Conservation (phyloP, 2,113 vertebrate genomes). For the Passer montanus region DNA sequence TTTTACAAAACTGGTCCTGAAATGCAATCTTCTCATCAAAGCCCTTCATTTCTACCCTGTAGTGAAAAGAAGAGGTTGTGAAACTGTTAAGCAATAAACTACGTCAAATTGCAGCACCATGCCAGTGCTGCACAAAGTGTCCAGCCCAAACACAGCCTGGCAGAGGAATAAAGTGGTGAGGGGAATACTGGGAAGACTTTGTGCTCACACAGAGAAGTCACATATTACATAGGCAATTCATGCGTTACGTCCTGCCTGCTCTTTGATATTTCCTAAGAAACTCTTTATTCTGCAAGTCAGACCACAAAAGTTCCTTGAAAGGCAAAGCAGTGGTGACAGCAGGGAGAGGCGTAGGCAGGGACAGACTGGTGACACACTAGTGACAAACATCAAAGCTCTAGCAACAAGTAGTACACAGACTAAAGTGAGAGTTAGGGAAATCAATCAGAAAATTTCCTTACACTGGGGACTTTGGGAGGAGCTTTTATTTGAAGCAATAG, state of each 20-base stretch:
- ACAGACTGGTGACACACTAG: neutral
- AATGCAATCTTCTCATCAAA: slow-evolving; percentile 9
- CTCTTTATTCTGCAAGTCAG: slow-evolving; percentile 13
- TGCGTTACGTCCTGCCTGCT: neutral
- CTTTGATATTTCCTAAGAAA: slow-evolving; percentile 21
- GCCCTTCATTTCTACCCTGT: neutral
- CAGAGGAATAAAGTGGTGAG: neutral
- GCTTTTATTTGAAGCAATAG: neutral
- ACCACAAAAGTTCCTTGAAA: slow-evolving; percentile 38
- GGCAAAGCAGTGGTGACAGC: slow-evolving; percentile 15
- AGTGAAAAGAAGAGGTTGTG: slow-evolving; percentile 5
- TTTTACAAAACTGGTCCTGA: neutral
- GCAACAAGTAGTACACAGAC: slow-evolving; percentile 37
- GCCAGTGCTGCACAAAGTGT: slow-evolving; percentile 48
- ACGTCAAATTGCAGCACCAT: neutral
- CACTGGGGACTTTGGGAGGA: neutral
- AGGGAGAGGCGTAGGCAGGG: neutral
- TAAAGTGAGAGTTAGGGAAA: slow-evolving; percentile 1
- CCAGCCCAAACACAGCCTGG: neutral
- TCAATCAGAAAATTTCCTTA: slow-evolving; percentile 4
- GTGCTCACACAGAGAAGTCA: neutral
- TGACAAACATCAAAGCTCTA: neutral
- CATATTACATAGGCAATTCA: neutral
- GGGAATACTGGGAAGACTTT: neutral
- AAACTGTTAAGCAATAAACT: slow-evolving; percentile 27